Percentiles rank a stretch among this genome's conserved stretches.
phyloP scores from a whole-genome alignment of 1,140 invertebrate species.

The Scaptomyza pallida region DNA sequence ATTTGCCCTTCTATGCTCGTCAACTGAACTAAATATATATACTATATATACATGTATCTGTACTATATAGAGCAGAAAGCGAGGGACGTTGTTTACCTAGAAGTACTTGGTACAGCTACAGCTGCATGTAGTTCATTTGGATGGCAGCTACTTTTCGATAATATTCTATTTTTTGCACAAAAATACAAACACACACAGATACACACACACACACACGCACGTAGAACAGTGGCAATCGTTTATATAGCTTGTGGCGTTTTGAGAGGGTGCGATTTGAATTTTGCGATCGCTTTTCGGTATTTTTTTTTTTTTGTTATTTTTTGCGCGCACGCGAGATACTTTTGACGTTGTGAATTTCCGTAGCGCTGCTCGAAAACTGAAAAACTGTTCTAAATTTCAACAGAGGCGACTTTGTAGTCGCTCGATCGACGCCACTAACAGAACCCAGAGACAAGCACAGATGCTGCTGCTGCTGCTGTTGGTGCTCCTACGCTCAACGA shows the following conservation, averaged over 20 bases:
- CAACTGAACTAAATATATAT: background rate
- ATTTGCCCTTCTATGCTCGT: background rate
- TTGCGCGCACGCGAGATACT: conserved; percentile 15
- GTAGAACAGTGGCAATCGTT: conserved; percentile 19
- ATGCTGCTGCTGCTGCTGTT: conserved; percentile 4
- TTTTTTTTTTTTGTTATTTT: conserved; percentile 7
- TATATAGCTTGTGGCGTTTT: conserved; percentile 20
- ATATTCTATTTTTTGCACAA: conserved; percentile 74
- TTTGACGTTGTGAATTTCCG: conserved; percentile 47
- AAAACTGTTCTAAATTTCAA: conserved; percentile 72
- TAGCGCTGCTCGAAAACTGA: conserved; percentile 63
- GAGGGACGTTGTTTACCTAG: conserved; percentile 28
- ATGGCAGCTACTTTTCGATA: conserved; percentile 29
- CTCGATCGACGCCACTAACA: background rate
- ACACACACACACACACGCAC: conserved; percentile 23
- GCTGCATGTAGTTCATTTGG: conserved; percentile 52
- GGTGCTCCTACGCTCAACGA: conserved; percentile 41
- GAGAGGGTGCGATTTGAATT: conserved; percentile 29
- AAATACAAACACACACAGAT: conserved; percentile 28
- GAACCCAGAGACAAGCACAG: conserved; percentile 15
- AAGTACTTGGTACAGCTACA: conserved; percentile 27
- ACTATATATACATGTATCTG: background rate
- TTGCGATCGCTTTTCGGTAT: conserved; percentile 16
- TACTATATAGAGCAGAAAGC: conserved; percentile 6
- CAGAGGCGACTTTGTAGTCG: conserved; percentile 33